A percentile compares a stretch with the other conserved stretches of the same genome.
These are phyloP conservation scores for Propithecus perrieri DNA, from an alignment of 2,797 vertebrate genomes.

Conservation along the genomic window DNA sequence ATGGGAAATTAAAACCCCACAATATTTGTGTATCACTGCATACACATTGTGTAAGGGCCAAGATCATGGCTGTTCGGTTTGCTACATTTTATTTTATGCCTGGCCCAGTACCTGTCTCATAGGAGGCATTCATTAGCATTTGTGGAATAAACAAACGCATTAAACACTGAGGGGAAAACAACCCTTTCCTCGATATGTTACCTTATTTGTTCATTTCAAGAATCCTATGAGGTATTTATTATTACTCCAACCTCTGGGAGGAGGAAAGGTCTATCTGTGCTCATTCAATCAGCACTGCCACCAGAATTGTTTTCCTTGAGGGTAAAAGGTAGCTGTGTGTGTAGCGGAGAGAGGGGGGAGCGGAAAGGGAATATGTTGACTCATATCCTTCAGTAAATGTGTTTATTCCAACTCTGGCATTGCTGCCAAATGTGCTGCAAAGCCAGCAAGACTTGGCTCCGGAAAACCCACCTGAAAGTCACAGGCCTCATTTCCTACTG, in stretches of 20 bases:
- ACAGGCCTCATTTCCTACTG: conserved; percentile 48
- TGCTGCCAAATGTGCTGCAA: conserved; percentile 59
- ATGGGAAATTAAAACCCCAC: not conserved
- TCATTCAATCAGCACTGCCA: not conserved
- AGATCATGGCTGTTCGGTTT: not conserved
- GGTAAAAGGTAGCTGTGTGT: not conserved
- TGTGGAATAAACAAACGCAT: not conserved
- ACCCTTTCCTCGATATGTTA: not conserved
- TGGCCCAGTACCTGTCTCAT: not conserved
- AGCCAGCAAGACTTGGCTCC: conserved; percentile 67
- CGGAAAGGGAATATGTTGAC: conserved; percentile 56
- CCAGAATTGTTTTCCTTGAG: not conserved
- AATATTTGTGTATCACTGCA: not conserved
- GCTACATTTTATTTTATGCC: not conserved
- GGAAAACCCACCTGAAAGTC: conserved; percentile 68
- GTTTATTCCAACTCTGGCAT: conserved; percentile 47
- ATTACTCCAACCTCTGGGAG: not conserved
- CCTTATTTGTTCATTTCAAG: not conserved
- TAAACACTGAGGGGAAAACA: not conserved
- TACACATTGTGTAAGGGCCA: not conserved
- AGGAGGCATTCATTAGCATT: not conserved
- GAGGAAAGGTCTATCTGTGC: not conserved
- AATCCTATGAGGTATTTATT: not conserved
- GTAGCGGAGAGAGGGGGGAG: not conserved
- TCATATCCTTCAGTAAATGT: conserved; percentile 70